Conservation (phyloP, 2,113 vertebrate species). For the Hylia prasina region DNA sequence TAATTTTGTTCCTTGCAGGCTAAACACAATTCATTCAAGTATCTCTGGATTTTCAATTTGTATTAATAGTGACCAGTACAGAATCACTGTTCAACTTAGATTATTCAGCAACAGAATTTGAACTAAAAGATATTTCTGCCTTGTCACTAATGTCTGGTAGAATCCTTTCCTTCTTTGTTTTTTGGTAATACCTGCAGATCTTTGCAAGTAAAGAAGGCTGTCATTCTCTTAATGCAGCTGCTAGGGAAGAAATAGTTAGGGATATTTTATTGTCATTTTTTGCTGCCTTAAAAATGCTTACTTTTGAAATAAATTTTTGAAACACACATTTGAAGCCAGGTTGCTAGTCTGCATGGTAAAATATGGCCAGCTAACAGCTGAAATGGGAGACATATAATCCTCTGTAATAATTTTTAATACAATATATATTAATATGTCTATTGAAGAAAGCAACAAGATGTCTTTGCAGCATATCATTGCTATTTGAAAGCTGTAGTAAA, state of each 20-base stretch:
- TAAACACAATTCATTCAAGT: not conserved
- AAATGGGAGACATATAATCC: not conserved
- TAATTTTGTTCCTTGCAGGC: not conserved
- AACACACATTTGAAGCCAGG: not conserved
- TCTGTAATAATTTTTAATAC: not conserved
- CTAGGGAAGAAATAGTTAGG: not conserved
- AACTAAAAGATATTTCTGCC: not conserved
- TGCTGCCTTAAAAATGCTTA: not conserved
- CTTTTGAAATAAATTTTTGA: not conserved
- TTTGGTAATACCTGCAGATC: not conserved
- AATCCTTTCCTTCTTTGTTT: not conserved
- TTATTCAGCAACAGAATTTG: not conserved
- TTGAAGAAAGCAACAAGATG: not conserved
- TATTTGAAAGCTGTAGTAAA: not conserved
- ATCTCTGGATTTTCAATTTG: not conserved
- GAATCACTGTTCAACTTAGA: not conserved
- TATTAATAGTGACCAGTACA: not conserved
- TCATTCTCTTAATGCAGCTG: not conserved
- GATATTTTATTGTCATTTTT: not conserved
- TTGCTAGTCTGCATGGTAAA: not conserved
- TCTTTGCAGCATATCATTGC: not conserved
- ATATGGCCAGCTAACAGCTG: not conserved
- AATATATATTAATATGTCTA: not conserved
- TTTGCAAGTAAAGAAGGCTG: not conserved
- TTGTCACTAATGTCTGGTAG: not conserved